Conservation (phyloP, 2,797 vertebrate species). For the Galago senegalensis region DNA sequence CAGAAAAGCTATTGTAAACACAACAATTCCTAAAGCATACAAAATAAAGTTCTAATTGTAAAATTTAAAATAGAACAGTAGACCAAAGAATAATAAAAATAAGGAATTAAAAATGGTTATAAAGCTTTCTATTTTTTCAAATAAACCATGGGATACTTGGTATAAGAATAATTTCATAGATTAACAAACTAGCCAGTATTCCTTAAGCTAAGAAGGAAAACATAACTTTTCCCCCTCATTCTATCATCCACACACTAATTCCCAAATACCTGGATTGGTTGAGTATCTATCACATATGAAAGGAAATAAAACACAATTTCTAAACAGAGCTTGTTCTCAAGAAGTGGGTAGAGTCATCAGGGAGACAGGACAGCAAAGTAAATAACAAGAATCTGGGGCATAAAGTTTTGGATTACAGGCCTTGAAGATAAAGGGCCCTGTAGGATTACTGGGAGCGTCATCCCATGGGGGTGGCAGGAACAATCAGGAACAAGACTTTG, state of each 20-base stretch:
- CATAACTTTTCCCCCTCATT: not conserved
- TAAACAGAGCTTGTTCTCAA: not conserved
- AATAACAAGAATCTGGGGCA: not conserved
- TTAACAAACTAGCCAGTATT: not conserved
- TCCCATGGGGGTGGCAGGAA: not conserved
- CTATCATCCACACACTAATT: not conserved
- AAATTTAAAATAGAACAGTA: constrained; percentile 30
- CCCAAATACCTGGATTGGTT: not conserved
- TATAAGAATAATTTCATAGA: constrained; percentile 4
- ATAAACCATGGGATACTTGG: not conserved
- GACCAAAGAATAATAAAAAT: constrained; percentile 38
- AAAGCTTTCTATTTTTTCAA: constrained; percentile 14
- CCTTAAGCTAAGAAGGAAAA: constrained; percentile 43
- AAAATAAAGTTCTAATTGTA: constrained; percentile 39
- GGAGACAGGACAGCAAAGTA: not conserved
- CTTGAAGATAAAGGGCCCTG: not conserved
- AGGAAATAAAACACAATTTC: constrained; percentile 13
- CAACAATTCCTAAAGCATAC: not conserved
- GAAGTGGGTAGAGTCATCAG: not conserved
- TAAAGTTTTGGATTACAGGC: not conserved
- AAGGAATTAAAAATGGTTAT: constrained; percentile 38
- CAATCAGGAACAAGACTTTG: not conserved
- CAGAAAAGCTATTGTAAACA: constrained; percentile 36
- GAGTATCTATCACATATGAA: not conserved
- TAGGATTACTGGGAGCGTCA: not conserved